Evolutionary conservation across 2,888 invertebrate species (phyloP), one percentile per base, ranked within the genome.

Genomic region (Empis stercorea): DNA sequence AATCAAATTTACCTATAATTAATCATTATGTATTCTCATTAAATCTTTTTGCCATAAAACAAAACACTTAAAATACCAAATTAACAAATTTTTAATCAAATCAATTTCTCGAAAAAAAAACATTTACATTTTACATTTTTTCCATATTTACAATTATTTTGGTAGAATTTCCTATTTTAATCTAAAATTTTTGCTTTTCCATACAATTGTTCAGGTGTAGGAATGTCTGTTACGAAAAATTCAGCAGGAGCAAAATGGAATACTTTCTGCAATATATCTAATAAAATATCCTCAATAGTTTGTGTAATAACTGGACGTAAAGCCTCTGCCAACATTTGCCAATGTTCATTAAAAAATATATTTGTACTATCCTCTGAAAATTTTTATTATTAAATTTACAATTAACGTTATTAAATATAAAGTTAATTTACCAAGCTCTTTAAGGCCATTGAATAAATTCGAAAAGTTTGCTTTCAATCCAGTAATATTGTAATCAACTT

Each of bases 321-420:
- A 3, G 83, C 81, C 61, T 83, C 83, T 1, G 81, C 77, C 2
- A 83, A 76, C 56, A 81, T 78, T 43, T 77, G 72, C 84, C 84
- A 84, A 59, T 84, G 83, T 44, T 79, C 79, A 62, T 84, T 84
- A 52, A 84, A 72, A 61, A 84, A 84, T 23, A 77, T 75, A 59
- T 84, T 84, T 3, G 83, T 83, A 56, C 80, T 80, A 53, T 83
- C 82, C 77, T 84, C 84, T 83, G 71, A n/a, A n/a, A n/a, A n/a
- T n/a, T n/a, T n/a, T n/a, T n/a, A n/a, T n/a, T n/a, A n/a, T n/a
- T n/a, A n/a, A n/a, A n/a, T n/a, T n/a, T n/a, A n/a, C n/a, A n/a
- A n/a, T n/a, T n/a, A n/a, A n/a, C 7, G 2, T n/a, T 34, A 34
- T 5, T 2, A n/a, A 2, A n/a, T 34, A n/a, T 13, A 34, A 34